Conservation (phyloP, 1,140 invertebrate species). For the Lasaia peninsularis region DNA sequence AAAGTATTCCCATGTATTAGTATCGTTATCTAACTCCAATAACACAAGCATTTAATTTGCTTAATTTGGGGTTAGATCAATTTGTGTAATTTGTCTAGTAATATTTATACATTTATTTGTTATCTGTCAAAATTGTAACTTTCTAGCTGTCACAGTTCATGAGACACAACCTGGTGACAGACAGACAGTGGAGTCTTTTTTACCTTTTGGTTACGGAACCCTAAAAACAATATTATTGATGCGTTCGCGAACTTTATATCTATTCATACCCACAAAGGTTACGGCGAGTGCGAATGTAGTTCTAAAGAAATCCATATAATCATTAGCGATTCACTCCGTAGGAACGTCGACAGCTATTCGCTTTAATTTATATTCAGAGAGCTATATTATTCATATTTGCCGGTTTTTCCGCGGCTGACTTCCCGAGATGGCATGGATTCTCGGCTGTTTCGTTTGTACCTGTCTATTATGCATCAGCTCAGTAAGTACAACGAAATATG, state of each 20-base stretch:
- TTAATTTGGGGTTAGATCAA: no score
- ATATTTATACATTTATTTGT: no score
- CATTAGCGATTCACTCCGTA: conserved; percentile 22
- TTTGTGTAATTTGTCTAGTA: no score
- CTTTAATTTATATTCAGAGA: conserved; percentile 43
- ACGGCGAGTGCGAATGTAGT: not conserved
- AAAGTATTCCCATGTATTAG: no score
- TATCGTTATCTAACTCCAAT: no score
- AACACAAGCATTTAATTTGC: no score
- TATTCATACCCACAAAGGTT: not conserved
- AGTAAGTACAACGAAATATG: conserved; percentile 22
- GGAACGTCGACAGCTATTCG: conserved; percentile 33
- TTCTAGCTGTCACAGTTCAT: no score
- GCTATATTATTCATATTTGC: conserved; percentile 45
- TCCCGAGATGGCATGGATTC: conserved; percentile 42
- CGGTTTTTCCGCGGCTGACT: conserved; percentile 37
- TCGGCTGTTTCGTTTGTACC: conserved; percentile 57
- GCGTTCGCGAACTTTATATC: not conserved
- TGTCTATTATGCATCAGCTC: conserved; percentile 46
- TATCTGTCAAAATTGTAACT: no score
- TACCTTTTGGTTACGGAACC: no score
- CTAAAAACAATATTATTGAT: conserved; percentile 3
- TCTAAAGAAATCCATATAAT: not conserved
- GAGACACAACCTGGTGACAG: no score
- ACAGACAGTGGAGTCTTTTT: no score